These are phyloP conservation scores for Myotis yumanensis DNA, from an alignment of 2,113 vertebrate genomes.

Conservation along the genomic window DNA sequence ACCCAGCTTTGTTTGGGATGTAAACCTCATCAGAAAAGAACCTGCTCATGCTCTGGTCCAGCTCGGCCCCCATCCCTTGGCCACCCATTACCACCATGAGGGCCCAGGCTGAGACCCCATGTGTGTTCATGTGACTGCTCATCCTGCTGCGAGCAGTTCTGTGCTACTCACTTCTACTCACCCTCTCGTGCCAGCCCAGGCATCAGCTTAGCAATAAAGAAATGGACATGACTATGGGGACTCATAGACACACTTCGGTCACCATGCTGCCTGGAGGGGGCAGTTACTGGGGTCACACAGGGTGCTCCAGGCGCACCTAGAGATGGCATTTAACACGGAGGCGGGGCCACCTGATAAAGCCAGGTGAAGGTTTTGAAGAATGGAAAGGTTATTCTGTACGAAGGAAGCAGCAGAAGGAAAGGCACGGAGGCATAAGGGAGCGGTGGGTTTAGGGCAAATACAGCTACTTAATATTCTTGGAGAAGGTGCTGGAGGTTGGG, in stretches of 20 bases:
- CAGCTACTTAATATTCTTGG: fast-evolving
- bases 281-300: not conserved
- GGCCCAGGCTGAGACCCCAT: too few relatives aligned
- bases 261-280: fast-evolving
- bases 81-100: not conserved
- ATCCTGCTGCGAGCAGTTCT: not conserved
- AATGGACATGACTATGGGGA: too few relatives aligned
- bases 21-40: not conserved
- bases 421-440: not conserved
- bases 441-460: not conserved
- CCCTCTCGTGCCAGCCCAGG: not conserved
- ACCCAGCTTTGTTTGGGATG: not conserved
- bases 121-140: not conserved
- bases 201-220: not conserved
- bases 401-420: not conserved
- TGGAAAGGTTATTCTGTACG: not conserved
- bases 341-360: not conserved
- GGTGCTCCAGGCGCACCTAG: not conserved
- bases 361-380: not conserved
- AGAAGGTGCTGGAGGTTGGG: fast-evolving
- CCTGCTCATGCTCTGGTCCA: too few relatives aligned
- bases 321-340: not conserved
- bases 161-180: not conserved
- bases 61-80: not conserved
- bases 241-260: fast-evolving